Evolutionary conservation across 2,113 vertebrate genomes (phyloP).

Genomic region (Numida meleagris): DNA sequence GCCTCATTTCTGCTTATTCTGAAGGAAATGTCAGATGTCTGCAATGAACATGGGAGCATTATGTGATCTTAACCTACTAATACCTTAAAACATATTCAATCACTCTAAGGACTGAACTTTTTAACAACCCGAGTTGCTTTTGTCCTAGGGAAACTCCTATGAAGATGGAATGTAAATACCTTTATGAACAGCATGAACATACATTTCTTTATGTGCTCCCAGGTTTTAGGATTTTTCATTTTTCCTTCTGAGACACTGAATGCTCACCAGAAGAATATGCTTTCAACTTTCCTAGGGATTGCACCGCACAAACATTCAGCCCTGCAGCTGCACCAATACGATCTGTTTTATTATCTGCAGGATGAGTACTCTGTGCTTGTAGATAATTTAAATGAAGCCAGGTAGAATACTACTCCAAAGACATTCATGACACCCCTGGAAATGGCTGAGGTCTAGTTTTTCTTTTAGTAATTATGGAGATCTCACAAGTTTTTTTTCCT

Average conservation of each 20-base stretch:
- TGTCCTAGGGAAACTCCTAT: background rate
- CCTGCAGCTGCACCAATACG: background rate
- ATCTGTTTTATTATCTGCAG: background rate
- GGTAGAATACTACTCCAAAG: background rate
- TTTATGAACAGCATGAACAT: background rate
- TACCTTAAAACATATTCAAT: conserved; percentile 62
- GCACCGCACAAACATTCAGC: background rate
- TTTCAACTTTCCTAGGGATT: background rate
- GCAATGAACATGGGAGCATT: background rate
- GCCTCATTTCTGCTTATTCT: background rate
- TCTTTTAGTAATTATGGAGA: background rate
- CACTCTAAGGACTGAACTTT: conserved; percentile 36
- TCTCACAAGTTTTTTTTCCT: background rate
- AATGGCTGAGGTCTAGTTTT: background rate
- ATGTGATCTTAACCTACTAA: background rate
- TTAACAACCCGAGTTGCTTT: conserved; percentile 26
- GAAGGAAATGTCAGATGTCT: background rate
- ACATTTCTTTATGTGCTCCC: background rate
- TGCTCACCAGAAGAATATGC: background rate
- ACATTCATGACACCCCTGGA: background rate
- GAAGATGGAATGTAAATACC: background rate
- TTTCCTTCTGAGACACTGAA: background rate
- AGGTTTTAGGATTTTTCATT: background rate
- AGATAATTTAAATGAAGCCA: background rate
- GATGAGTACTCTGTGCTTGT: background rate